Evolutionary conservation across 2,888 invertebrate species (phyloP), one percentile per base, ranked within the genome.

Genomic region (Diabrotica balteata): DNA sequence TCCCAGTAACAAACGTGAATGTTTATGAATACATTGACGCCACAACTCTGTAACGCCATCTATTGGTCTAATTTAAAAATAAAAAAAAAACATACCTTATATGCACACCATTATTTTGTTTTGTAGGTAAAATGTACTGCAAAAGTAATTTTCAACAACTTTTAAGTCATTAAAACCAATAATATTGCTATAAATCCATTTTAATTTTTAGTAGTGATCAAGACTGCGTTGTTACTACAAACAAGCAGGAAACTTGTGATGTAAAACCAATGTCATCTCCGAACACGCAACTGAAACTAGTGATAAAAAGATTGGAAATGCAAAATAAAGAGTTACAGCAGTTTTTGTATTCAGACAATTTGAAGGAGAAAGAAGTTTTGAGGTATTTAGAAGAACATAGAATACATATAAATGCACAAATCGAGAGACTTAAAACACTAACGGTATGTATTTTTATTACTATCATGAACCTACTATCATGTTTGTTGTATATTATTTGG

Each of bases 231-330:
- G 68, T 75, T 45, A 65, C 68, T 7, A 72, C 78, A 43, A 72
- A 70, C 59, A 76, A 74, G 1, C 75, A 76, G n/a, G 70, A 70
- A 47, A 63, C 76, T 9, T 75, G 73, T 65, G 75, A 79, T 59
- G 72, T 79, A 46, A 77, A 78, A 63, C 80, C 84, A 0, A 71
- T 81, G 55, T 85, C 82, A 9, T 88, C 88, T 72, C 90, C 90
- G 0, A 85, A 88, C 17, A 82, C 85, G 17, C 89, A 92, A 78
- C 80, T 93, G 57, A 90, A 92, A 76, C 88, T 90, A 77, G 89
- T 93, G 72, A 93, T 93, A 59, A 86, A 85, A 68, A 90, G 92
- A 76, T 82, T 93, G 70, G 92, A 93, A 82, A 86, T 88, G 52
- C 90, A 91, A 79, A 90, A 90, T 75, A 87, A 88, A 73, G 87